A percentile compares a stretch with the other conserved stretches of the same genome.
phyloP scores from a whole-genome alignment of 2,797 vertebrate species.

The Todus mexicanus region DNA sequence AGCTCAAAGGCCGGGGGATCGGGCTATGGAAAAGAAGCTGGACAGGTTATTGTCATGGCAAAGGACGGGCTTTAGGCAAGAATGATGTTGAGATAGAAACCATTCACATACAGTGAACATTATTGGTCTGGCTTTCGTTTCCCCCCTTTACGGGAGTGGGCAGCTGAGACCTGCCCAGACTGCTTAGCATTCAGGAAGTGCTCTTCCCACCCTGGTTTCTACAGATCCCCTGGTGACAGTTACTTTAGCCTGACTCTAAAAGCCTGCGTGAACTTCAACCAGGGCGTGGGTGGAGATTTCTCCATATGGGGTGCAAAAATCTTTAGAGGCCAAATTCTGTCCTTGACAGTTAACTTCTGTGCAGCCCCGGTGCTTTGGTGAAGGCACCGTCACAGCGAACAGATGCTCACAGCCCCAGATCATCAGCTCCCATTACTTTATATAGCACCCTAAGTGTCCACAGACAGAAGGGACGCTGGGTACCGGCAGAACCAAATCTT shows the following conservation, averaged over 20 bases:
- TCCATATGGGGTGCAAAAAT: constrained; percentile 52
- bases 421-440: constrained; percentile 34
- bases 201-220: constrained; percentile 47
- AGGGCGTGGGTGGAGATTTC: background rate
- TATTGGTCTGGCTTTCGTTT: background rate
- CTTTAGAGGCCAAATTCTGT: constrained; percentile 50
- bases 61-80: background rate
- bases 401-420: background rate
- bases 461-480: background rate
- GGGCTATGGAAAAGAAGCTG: background rate
- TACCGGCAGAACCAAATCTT: background rate
- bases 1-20: background rate
- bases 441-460: background rate
- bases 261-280: constrained; percentile 23
- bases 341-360: constrained; percentile 47
- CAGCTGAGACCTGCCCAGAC: constrained; percentile 14
- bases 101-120: background rate
- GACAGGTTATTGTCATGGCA: background rate
- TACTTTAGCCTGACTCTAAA: constrained; percentile 21
- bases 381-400: background rate
- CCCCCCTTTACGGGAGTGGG: background rate
- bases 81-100: background rate
- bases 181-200: constrained; percentile 15
- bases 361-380: background rate
- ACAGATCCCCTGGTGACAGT: background rate